Conservation (phyloP, 2,797 vertebrate species). For the Sebastes oblongus region DNA sequence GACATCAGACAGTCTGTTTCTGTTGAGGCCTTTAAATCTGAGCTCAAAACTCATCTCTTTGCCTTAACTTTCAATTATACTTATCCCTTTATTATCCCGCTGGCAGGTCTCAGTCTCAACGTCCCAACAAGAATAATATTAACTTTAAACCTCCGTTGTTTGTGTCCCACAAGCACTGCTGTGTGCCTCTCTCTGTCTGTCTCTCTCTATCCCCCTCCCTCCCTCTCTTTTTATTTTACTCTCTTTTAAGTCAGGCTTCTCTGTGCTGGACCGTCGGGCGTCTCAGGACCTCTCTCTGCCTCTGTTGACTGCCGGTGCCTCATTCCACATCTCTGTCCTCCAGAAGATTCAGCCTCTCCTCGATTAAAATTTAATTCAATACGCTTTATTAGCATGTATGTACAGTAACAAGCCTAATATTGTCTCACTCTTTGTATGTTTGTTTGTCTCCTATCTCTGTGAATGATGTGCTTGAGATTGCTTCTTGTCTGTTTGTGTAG, state of each 20-base stretch:
- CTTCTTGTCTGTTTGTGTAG: too few species aligned
- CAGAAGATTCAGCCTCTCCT: not conserved
- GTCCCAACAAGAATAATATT: not conserved
- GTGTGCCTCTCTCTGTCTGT: not conserved
- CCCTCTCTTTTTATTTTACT: not conserved
- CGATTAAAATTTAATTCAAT: fast-evolving
- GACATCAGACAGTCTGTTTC: not conserved
- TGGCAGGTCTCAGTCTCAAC: not conserved
- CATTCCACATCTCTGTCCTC: not conserved
- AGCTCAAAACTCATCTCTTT: not conserved
- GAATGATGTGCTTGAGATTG: too few species aligned
- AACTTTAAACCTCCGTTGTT: not conserved
- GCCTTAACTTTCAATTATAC: not conserved
- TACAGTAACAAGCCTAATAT: too few species aligned
- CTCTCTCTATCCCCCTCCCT: too few species aligned
- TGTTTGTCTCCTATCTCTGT: too few species aligned
- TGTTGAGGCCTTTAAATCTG: not conserved
- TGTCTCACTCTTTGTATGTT: too few species aligned
- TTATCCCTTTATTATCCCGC: not conserved
- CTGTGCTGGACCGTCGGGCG: not conserved
- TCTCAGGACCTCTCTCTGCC: not conserved
- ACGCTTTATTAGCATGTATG: too few species aligned
- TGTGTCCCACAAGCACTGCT: not conserved
- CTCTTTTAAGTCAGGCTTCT: not conserved
- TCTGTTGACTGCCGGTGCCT: not conserved